Evolutionary conservation across 2,797 vertebrate species (phyloP).

Genomic region (Ctenopoma kingsleyae): DNA sequence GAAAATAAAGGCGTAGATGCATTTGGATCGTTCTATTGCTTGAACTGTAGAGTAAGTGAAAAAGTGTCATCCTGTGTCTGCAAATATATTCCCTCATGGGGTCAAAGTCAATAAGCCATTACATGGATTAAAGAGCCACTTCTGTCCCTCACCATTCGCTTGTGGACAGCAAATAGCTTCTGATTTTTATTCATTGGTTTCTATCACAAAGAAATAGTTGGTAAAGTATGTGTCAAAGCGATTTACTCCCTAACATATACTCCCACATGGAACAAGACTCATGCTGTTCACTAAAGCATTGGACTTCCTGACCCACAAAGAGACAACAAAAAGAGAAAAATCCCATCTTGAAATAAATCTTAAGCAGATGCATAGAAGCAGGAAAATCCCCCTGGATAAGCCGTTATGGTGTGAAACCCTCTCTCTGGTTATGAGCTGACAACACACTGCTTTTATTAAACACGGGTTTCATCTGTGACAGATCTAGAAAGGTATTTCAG

Average conservation of each 20-base stretch:
- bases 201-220: conserved; percentile 81
- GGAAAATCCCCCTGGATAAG: conserved; percentile 79
- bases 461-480: conserved; percentile 70
- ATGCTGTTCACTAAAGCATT: conserved; percentile 71
- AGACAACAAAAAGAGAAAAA: conserved; percentile 44
- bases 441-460: conserved; percentile 70
- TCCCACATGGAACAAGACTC: conserved; percentile 64
- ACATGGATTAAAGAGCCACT: conserved; percentile 77
- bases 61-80: conserved; percentile 65
- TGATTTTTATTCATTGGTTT: conserved; percentile 90
- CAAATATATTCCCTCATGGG: conserved; percentile 67
- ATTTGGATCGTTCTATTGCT: conserved; percentile 62
- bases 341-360: conserved; percentile 73
- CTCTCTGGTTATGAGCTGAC: conserved; percentile 74
- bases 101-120: conserved; percentile 85
- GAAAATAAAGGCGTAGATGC: conserved; percentile 59
- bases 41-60: conserved; percentile 74
- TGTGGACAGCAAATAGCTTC: conserved; percentile 81
- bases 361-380: conserved; percentile 77
- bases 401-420: conserved; percentile 72
- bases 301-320: conserved; percentile 70
- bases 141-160: conserved; percentile 70
- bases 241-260: conserved; percentile 71
- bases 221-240: conserved; percentile 82
- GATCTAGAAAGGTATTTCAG: conserved; percentile 61